Base-by-base conservation (phyloP, 2,888 invertebrate species). In the Andrena fulva region DNA sequence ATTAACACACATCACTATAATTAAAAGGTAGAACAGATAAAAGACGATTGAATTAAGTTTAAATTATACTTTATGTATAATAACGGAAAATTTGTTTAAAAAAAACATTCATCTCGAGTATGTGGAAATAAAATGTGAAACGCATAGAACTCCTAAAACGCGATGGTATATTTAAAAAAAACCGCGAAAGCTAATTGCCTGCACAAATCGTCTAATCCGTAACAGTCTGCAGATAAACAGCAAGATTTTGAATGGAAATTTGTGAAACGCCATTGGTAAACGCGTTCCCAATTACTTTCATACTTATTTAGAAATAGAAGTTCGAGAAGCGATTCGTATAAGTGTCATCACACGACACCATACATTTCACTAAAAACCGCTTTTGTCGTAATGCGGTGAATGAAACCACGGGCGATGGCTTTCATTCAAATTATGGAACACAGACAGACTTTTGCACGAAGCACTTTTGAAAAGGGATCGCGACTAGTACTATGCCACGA, bases 121-220 rank as follows among this genome's bases (percentile, higher is more conserved):
- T 31, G 1, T 20, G 29, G 35, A 29, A n/a, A 20, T 35, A 12
- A 16, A 12, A 29, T 33, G 3, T 7, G n/a, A 35, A 1, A 33
- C 0, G 24, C n/a, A 16, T 35, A 7, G 48, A 52, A 60, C 1
- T 2, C 29, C 16, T 2, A n/a, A 31, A 31, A 2, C 20, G n/a
- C 16, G n/a, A 35, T 16, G 27, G 12, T 10, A 12, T 31, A 4
- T 68, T 54, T 20, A 33, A 68, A 74, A 42, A 63, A 59, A 74
- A 63, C 67, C 80, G 80, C 80, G 73, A 72, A 71, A 52, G 20
- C 35, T 50, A 7, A 33, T 50, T 56, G 42, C 12, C 50, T 29
- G 12, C 0, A 31, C 0, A 10, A 24, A 20, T 50, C 33, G 8
- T 2, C 10, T 24, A 20, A 10, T 60, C 59, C 24, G 10, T 27